A percentile compares a stretch with the other conserved stretches of the same genome.
Conservation (phyloP, 2,797 vertebrate genomes). For the Semotilus atromaculatus region DNA sequence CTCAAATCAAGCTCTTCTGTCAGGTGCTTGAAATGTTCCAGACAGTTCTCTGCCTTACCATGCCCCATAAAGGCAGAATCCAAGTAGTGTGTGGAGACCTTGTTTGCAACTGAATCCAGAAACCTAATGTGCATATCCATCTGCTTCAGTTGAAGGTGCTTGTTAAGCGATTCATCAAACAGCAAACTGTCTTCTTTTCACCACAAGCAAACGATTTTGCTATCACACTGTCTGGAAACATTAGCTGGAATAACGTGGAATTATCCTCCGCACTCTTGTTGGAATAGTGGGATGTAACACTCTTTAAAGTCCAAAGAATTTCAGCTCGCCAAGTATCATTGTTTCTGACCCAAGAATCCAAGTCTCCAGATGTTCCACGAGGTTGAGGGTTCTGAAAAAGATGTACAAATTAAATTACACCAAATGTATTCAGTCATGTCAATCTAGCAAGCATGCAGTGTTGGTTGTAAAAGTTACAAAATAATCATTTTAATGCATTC, state of each 20-base stretch:
- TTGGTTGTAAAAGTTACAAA: background rate
- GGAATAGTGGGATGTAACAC: background rate
- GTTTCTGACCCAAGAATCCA: background rate
- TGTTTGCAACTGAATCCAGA: background rate
- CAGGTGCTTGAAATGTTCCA: background rate
- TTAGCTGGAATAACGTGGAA: background rate
- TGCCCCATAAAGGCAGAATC: background rate
- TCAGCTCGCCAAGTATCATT: background rate
- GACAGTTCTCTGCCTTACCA: background rate
- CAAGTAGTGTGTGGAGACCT: background rate
- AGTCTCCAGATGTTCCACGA: background rate
- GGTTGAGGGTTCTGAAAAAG: background rate
- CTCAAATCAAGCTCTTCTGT: background rate
- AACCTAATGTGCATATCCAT: background rate
- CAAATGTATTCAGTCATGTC: background rate
- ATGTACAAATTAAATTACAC: background rate
- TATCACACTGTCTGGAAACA: background rate
- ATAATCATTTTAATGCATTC: too few species aligned
- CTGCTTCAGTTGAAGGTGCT: background rate
- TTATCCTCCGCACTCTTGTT: background rate
- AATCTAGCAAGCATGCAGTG: background rate
- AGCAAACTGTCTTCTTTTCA: background rate
- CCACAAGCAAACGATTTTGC: background rate
- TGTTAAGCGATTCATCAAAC: background rate
- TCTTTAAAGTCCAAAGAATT: background rate